Conservation (phyloP, 2,888 invertebrate species). For the Eucera pruinosa region DNA sequence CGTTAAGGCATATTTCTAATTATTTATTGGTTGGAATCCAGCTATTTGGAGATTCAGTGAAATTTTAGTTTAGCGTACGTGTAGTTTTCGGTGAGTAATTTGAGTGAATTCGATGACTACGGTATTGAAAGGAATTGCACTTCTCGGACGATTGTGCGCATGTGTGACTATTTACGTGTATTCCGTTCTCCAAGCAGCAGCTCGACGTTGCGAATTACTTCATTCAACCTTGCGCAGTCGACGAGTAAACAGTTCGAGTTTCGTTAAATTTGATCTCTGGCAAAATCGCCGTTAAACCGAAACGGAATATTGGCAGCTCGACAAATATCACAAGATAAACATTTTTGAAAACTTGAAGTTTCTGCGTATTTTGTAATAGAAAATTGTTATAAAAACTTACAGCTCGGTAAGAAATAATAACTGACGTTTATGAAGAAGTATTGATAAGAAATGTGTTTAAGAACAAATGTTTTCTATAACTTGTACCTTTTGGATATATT, state of each 20-base stretch:
- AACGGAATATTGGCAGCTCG: background rate
- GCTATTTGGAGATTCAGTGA: no score
- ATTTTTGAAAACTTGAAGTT: no score
- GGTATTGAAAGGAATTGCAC: background rate
- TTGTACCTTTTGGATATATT: no score
- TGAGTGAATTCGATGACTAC: background rate
- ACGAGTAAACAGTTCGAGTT: no score
- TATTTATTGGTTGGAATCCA: background rate
- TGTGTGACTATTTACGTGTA: background rate
- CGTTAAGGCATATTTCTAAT: slow-evolving; percentile 14
- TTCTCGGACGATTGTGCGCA: background rate
- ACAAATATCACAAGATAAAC: background rate
- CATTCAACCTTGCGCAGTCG: background rate
- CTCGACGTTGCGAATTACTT: background rate
- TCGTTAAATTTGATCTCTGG: no score
- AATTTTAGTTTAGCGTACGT: rapidly evolving
- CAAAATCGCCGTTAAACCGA: background rate
- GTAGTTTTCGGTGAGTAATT: background rate
- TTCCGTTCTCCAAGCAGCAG: background rate
- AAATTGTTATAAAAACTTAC: background rate
- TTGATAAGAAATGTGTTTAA: no score
- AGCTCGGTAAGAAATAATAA: no score
- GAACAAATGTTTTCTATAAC: no score
- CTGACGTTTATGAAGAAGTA: no score
- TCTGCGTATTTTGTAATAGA: background rate